Conservation (phyloP, 2,888 invertebrate genomes). For the Troides oblongomaculatus region DNA sequence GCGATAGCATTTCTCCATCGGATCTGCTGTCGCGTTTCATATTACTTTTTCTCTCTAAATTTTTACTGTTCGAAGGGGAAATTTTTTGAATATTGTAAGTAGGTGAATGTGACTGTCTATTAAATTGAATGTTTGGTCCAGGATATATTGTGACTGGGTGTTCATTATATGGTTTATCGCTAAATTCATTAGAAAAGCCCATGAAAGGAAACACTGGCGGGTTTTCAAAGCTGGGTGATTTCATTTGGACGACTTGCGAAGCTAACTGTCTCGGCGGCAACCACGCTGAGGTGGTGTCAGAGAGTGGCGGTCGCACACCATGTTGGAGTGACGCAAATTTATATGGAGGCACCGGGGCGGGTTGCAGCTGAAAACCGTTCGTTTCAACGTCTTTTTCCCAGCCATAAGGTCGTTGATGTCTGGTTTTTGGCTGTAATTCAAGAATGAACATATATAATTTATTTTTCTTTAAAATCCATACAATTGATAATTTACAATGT, state of each 20-base stretch:
- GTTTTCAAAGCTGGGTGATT: slow-evolving; percentile 70
- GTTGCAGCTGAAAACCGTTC: slow-evolving; percentile 70
- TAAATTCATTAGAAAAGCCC: slow-evolving; percentile 75
- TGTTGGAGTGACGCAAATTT: slow-evolving; percentile 85
- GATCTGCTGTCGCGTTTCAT: slow-evolving; percentile 64
- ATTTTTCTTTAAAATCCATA: too few relatives aligned
- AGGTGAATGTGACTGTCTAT: slow-evolving; percentile 64
- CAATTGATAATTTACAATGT: too few relatives aligned
- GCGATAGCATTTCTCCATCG: slow-evolving; percentile 71
- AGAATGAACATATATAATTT: background rate
- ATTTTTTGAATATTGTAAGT: slow-evolving; percentile 64
- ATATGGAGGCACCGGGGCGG: slow-evolving; percentile 81
- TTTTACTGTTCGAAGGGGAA: slow-evolving; percentile 67
- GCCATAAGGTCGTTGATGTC: slow-evolving; percentile 86
- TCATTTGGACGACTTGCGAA: slow-evolving; percentile 49
- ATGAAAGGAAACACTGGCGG: slow-evolving; percentile 73
- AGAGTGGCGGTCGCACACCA: slow-evolving; percentile 71
- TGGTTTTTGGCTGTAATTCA: slow-evolving; percentile 84
- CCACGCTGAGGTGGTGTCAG: slow-evolving; percentile 61
- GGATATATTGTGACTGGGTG: slow-evolving; percentile 85
- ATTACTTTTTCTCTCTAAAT: slow-evolving; percentile 57
- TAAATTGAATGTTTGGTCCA: slow-evolving; percentile 72
- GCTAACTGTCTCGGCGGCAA: slow-evolving; percentile 62
- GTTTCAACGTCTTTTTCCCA: slow-evolving; percentile 82
- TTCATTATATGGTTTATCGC: slow-evolving; percentile 80